phyloP scores from a whole-genome alignment of 2,797 vertebrate genomes.

The Sebastes nivosus region DNA sequence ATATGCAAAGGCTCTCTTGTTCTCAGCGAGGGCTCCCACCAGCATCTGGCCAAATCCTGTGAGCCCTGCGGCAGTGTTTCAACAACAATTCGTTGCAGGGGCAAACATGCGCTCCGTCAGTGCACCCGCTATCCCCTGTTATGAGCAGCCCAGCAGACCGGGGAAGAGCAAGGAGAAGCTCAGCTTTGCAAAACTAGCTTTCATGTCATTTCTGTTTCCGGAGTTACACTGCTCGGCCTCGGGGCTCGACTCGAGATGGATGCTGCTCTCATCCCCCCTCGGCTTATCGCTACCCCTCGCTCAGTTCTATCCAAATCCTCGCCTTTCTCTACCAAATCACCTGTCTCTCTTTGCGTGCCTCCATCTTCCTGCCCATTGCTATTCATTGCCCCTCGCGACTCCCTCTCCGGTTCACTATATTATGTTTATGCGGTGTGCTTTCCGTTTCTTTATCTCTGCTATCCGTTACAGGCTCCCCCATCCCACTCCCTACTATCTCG shows the following conservation, averaged over 20 bases:
- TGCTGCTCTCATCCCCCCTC: conserved; percentile 62
- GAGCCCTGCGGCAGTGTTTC: conserved; percentile 26
- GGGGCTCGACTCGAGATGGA: conserved; percentile 53
- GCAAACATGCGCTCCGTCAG: conserved; percentile 31
- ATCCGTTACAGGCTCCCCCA: conserved; percentile 48
- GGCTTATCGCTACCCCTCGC: conserved; percentile 59
- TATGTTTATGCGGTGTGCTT: conserved; percentile 51
- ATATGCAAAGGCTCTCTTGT: conserved; percentile 38
- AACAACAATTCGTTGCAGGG: conserved; percentile 31
- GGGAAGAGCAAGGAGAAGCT: conserved; percentile 40
- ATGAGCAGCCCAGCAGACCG: conserved; percentile 13
- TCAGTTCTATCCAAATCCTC: conserved; percentile 60
- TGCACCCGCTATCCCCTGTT: conserved; percentile 11
- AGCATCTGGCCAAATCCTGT: conserved; percentile 37
- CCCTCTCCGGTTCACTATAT: conserved; percentile 47
- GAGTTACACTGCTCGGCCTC: conserved; percentile 42
- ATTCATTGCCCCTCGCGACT: conserved; percentile 61
- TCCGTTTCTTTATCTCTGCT: conserved; percentile 60
- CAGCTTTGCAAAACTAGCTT: conserved; percentile 58
- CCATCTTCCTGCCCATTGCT: conserved; percentile 64
- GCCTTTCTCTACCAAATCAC: conserved; percentile 56
- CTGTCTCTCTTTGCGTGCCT: conserved; percentile 49
- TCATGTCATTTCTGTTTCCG: conserved; percentile 59
- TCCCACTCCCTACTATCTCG: conserved; percentile 38
- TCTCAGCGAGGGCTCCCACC: conserved; percentile 27